These are phyloP conservation scores for Ciconia maguari DNA, from an alignment of 2,113 vertebrate species.

Conservation along the genomic window DNA sequence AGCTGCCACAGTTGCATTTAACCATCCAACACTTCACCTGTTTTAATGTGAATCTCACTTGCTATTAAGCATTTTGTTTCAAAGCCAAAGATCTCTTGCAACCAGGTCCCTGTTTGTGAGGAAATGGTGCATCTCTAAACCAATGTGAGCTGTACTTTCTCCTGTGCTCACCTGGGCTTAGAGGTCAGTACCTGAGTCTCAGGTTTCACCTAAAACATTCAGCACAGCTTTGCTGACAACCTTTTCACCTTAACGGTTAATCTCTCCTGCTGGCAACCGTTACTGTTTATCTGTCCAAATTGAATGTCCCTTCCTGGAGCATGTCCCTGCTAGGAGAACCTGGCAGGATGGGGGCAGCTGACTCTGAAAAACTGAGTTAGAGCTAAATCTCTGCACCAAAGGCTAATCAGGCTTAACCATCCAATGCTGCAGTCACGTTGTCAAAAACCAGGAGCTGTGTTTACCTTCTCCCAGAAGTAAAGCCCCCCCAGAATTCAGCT, in stretches of 20 bases:
- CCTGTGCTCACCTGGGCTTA: not conserved
- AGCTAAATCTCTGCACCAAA: not conserved
- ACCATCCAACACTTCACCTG: not conserved
- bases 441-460: not conserved
- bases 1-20: not conserved
- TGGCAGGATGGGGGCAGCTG: not conserved
- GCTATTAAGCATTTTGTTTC: not conserved
- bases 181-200: not conserved
- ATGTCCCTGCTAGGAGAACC: not conserved
- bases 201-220: not conserved
- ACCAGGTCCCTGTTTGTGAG: not conserved
- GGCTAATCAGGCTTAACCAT: not conserved
- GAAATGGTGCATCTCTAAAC: not conserved
- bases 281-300: not conserved
- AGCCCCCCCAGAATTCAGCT: not conserved
- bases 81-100: not conserved
- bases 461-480: not conserved
- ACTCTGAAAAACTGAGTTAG: not conserved
- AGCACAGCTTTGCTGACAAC: not conserved
- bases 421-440: fast-evolving
- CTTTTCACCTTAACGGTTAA: slow-evolving; percentile 18
- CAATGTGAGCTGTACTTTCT: not conserved
- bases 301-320: not conserved
- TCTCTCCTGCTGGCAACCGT: not conserved
- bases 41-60: not conserved